phyloP scores from a whole-genome alignment of 2,888 invertebrate species.

The Sialis fuliginosa region DNA sequence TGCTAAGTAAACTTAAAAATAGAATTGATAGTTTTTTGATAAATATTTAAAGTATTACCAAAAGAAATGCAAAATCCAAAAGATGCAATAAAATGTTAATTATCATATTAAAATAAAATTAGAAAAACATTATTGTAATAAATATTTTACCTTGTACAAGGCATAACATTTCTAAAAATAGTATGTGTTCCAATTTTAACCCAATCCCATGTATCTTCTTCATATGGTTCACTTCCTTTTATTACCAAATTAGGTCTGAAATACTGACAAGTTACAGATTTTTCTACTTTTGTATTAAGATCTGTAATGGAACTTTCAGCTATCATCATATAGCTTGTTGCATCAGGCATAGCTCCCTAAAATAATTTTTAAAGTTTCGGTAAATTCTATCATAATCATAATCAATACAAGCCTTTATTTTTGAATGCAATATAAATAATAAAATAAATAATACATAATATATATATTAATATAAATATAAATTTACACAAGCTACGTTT shows the following conservation, averaged over 20 bases:
- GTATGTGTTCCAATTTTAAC: slow-evolving; percentile 43
- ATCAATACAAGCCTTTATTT: too few relatives aligned
- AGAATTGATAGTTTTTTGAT: neutral
- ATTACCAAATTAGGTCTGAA: slow-evolving; percentile 58
- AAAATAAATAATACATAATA: too few relatives aligned
- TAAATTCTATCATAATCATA: neutral
- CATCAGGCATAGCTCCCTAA: slow-evolving; percentile 47
- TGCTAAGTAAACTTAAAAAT: too few relatives aligned
- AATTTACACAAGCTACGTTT: too few relatives aligned
- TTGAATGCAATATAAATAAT: too few relatives aligned
- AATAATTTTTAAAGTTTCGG: slow-evolving; percentile 9
- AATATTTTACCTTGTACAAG: slow-evolving; percentile 35
- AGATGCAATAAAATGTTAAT: neutral
- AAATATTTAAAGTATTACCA: neutral
- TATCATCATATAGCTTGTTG: slow-evolving; percentile 47
- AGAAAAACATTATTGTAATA: neutral
- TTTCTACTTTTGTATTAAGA: slow-evolving; percentile 37
- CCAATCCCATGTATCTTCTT: slow-evolving; percentile 55
- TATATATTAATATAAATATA: too few relatives aligned
- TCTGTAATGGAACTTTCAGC: slow-evolving; percentile 48
- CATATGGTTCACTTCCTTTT: slow-evolving; percentile 35
- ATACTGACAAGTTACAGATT: slow-evolving; percentile 30
- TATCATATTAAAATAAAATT: neutral
- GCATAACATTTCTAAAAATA: slow-evolving; percentile 42
- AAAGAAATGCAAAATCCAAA: neutral